Evolutionary conservation across 2,888 invertebrate genomes (phyloP), one percentile per base, ranked within the genome.

Genomic region (Oscheius myriophilus): DNA sequence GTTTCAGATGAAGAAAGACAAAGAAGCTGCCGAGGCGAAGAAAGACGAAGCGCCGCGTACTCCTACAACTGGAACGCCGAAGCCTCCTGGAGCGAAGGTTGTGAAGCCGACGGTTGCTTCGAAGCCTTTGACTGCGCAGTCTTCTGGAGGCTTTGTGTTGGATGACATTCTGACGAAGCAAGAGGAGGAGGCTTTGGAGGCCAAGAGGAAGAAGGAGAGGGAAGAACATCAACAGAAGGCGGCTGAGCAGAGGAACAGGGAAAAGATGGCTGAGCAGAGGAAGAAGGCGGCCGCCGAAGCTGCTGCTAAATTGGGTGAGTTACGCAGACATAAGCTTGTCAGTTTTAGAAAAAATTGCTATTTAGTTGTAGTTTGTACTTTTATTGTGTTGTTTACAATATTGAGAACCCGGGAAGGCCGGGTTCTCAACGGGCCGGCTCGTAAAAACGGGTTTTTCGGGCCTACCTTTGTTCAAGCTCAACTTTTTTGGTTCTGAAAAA

Each of bases 201-300:
- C 21, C 25, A 46, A 49, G 39, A n/a, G 33, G 61, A 61, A 61
- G 33, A 21, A 61, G 26, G 61, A 61, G 18, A 33, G 26, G 61
- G 61, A 61, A 21, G 61, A 61, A 33, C 14, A 18, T 9, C 12
- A n/a, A n/a, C 26, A 33, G 7, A 25, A 21, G 49, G 61, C 46
- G 39, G 49, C 25, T 1, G 61, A 61, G 12, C 46, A 26, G 2
- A 25, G 49, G 6, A 21, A 39, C 14, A 18, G 33, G n/a, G 61
- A 61, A 33, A 61, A 61, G 39, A 49, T 61, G 61, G 61, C 61
- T 11, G 61, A 61, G 49, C 33, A 25, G 16, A 21, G 61, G 21
- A 61, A 39, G 21, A 61, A 46, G 39, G n/a, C 46, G 61, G 61
- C 61, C 3, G 61, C 46, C 16, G 49, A 25, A 2, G 61, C 46